phyloP scores from a whole-genome alignment of 2,113 vertebrate genomes.

The Sebastes fasciatus region DNA sequence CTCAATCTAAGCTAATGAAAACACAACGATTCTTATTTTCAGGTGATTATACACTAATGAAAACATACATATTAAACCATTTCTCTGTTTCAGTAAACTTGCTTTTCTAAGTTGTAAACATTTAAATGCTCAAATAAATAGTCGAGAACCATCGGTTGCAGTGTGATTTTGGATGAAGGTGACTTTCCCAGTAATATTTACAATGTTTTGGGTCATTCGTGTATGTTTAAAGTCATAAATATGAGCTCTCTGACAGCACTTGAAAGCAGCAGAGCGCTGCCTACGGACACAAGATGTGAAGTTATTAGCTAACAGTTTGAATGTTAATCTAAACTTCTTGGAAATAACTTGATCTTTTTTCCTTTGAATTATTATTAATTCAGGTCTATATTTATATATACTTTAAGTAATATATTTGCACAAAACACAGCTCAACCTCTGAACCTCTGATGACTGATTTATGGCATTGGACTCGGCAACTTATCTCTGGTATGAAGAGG shows the following conservation, averaged over 20 bases:
- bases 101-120: neutral
- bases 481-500: slow-evolving; percentile 40
- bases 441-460: slow-evolving; percentile 9
- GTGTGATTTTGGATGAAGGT: neutral
- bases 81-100: neutral
- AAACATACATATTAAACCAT: neutral
- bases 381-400: neutral
- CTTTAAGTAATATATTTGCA: neutral
- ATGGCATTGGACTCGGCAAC: neutral
- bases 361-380: neutral
- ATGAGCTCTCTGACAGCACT: slow-evolving; percentile 10
- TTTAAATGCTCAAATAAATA: neutral
- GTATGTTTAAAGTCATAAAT: slow-evolving; percentile 1
- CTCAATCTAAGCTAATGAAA: too few relatives aligned
- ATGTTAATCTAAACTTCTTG: neutral
- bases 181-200: slow-evolving; percentile 13
- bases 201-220: neutral
- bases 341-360: neutral
- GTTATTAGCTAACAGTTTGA: neutral
- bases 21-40: too few relatives aligned
- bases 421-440: neutral
- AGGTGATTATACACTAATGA: too few relatives aligned
- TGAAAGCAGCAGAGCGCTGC: neutral
- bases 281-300: neutral
- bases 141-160: neutral